Percentiles rank a stretch among this genome's conserved stretches.
phyloP scores from a whole-genome alignment of 1,140 invertebrate genomes.

The Pseudomyrmex gracilis region DNA sequence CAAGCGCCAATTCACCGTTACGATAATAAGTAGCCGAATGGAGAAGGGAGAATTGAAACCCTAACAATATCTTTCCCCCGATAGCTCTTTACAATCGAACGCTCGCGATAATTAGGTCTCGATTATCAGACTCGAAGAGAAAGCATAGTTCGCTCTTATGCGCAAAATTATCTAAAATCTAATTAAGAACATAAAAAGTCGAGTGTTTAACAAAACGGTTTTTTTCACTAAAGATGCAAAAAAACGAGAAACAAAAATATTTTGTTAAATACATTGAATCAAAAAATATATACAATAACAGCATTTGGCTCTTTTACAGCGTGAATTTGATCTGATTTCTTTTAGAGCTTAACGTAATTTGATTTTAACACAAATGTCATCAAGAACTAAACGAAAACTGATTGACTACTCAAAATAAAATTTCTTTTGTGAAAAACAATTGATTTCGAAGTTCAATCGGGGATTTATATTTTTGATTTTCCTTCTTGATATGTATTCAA shows the following conservation, averaged over 20 bases:
- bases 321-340: no score
- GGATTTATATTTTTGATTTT: neutral
- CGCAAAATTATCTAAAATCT: neutral
- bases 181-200: neutral
- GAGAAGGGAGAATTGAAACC: constrained; percentile 3
- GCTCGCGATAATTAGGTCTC: constrained; percentile 14
- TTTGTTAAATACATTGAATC: no score
- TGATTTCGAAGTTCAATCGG: neutral
- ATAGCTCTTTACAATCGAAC: neutral
- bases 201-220: no score
- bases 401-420: no score
- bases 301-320: no score
- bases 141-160: neutral
- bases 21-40: constrained; percentile 27
- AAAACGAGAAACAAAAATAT: no score
- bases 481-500: neutral
- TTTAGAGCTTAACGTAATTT: no score
- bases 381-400: no score
- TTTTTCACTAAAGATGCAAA: no score
- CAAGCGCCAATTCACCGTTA: constrained; percentile 32
- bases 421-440: neutral
- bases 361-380: no score
- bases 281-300: no score
- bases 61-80: neutral
- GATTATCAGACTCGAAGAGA: neutral